Base-by-base conservation (phyloP, 2,113 vertebrate genomes). In the Marmota flaviventris region DNA sequence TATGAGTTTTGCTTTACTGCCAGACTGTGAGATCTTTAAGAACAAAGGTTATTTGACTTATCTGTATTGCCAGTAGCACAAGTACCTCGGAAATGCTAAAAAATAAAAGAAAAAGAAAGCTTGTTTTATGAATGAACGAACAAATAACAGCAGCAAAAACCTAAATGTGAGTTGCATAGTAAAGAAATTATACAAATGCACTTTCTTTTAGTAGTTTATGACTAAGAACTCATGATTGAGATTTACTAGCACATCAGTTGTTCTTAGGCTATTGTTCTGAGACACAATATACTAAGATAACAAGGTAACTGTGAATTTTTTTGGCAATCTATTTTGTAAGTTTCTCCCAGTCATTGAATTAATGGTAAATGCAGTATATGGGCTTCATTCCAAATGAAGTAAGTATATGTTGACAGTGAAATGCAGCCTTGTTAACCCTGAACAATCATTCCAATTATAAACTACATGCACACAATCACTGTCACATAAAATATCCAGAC, bases 391-490 rank as follows among this genome's bases (percentile, higher is more conserved):
- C 88, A 82, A 78, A 95, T 18, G 72, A 97, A 96, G 45, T 48
- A 79, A 88, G 95, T 91, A 27, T 89, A 51, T 82, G 84, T 76
- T 96, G 97, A 92, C 94, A 78, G 97, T n/a, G 91, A 96, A 69
- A 42, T 7, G 13, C 85, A 78, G 93, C 77, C 92, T 92, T 88
- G 93, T 88, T 88, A 96, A 83, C 88, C 79, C 53, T 37, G 85
- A 73, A 88, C 94, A 92, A 77, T 94, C 88, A 92, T 92, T 87
- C 85, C 93, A 93, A 63, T 96, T 95, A 93, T 63, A 77, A 93
- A 94, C 76, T 56, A 37, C 91, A 58, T 8, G 39, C 39, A 34
- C 53, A 78, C 77, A 85, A 39, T 90, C 92, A 83, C 95, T 92
- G 95, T 96, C 96, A 92, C 85, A 85, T 37, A 75, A 88, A 91